Evolutionary conservation across 2,888 invertebrate species (phyloP), one percentile per base, ranked within the genome.

Genomic region (Synergus umbraculus): DNA sequence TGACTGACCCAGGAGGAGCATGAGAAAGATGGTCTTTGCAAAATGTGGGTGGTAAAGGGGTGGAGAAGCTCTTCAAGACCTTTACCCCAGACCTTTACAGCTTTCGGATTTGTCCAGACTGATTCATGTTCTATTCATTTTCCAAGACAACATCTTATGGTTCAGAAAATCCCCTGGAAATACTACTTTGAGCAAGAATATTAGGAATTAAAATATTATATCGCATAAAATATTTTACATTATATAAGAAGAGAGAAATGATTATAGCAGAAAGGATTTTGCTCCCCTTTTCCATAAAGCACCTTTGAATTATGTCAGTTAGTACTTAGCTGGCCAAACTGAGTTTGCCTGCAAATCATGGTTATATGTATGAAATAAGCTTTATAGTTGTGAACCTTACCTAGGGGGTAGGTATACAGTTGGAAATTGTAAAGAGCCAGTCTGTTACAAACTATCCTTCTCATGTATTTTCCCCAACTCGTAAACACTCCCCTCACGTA

Each of bases 51-150:
- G 29, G 64, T 15, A 41, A 37, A 29, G 64, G 5, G 37, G 8
- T 46, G 22, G 10, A 15, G 29, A 49, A 69, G 46, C 69, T 29
- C 29, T 69, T 3, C 44, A 29, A 69, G 46, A 12, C 69, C 67
- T 67, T 44, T 29, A 46, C 67, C 44, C 29, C 44, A 10, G 13
- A 46, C 46, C 29, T 69, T 69, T 69, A 69, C 22, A 29, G 29
- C 46, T 29, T 46, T 44, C 46, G 69, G 69, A 69, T 49, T 69
- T 69, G 69, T 49, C 69, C 15, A 29, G 46, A 22, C 46, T 29
- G n/a, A 7, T 64, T 64, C 64, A 64, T 64, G 64, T 64, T 69
- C 46, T 46, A 69, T 69, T 69, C 69, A 69, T 69, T 69, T 22
- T 15, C 49, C 13, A 49, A 49, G 49, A 49, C 69, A 69, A 69